Evolutionary conservation across 1,140 invertebrate genomes (phyloP), one percentile per base, ranked within the genome.

Genomic region (Archegozetes longisetosus): DNA sequence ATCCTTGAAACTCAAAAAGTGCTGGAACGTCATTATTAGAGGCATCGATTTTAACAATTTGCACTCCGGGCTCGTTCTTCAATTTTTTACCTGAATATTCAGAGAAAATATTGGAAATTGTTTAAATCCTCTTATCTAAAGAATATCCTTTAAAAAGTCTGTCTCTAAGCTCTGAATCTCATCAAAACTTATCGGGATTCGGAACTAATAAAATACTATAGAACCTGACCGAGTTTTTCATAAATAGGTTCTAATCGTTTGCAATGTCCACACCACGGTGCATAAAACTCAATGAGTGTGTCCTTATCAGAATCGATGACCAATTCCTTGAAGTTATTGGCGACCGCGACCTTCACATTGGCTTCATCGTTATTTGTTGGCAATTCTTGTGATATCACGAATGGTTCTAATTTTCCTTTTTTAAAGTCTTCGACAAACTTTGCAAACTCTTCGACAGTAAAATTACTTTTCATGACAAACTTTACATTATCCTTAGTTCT

Each of bases 21-120:
- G 82, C 72, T 61, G 92, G 89, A 62, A 96, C 93, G 77, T 98
- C 95, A 74, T 99, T 98, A 50, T 88, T 89, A 1, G 94, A 97
- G 25, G 94, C 94, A 73, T 99, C 95, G 75, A 98, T 88, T 72
- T 98, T 98, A 0, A 95, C 87, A 70, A 98, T 94, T 53, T 80
- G 82, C 17, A 98, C 81, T 28, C 72, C 71, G 61, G 88, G 80
- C 73, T 98, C 94, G 66, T 85, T 75, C 64, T 81, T 80, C 68
- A 98, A 72, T 81, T 17, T 32, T 48, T 61, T 50, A 40, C 32
- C 32, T 40, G 17, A 9, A 9, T 6, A 40, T 40, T 40, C 6
- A 40, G 6, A 9, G 32, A 17, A 17, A 9, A 40, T 9, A 40
- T 17, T 9, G 17, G 17, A 9, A 40, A 40, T 9, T 9, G 17